phyloP scores from a whole-genome alignment of 1,140 invertebrate species.

The Matsumurasca onukii region DNA sequence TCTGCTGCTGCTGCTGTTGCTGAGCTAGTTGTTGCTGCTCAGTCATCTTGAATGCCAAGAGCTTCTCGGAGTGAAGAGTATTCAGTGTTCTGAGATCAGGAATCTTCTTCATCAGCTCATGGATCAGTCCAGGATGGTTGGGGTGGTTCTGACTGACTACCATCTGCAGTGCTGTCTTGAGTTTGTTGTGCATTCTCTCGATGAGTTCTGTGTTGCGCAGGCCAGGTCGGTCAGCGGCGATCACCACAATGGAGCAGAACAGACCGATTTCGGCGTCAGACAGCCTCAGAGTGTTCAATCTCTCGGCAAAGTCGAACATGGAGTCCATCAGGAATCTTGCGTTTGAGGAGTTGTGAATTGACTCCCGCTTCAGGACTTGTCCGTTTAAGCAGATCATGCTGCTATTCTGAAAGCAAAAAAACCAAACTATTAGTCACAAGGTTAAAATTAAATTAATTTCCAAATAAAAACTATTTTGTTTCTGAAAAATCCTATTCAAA shows the following conservation, averaged over 20 bases:
- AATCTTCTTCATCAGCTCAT: constrained; percentile 90
- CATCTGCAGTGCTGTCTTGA: constrained; percentile 83
- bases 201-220: constrained; percentile 89
- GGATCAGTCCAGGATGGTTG: constrained; percentile 73
- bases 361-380: constrained; percentile 85
- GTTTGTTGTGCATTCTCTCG: constrained; percentile 86
- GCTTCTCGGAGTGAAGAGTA: constrained; percentile 93
- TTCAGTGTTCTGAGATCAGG: constrained; percentile 93
- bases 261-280: constrained; percentile 92
- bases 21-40: constrained; percentile 75
- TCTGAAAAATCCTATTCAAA: background rate
- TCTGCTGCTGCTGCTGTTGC: constrained; percentile 51
- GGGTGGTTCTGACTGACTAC: constrained; percentile 85
- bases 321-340: constrained; percentile 93
- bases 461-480: background rate
- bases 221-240: constrained; percentile 90
- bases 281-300: constrained; percentile 86
- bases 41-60: constrained; percentile 89
- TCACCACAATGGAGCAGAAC: constrained; percentile 93
- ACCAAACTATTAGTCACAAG: background rate
- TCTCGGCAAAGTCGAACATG: constrained; percentile 96
- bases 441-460: background rate
- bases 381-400: constrained; percentile 92
- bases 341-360: constrained; percentile 86
- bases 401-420: constrained; percentile 59